Evolutionary conservation across 2,888 invertebrate genomes (phyloP).

Genomic region (Platerodrilus igneus): DNA sequence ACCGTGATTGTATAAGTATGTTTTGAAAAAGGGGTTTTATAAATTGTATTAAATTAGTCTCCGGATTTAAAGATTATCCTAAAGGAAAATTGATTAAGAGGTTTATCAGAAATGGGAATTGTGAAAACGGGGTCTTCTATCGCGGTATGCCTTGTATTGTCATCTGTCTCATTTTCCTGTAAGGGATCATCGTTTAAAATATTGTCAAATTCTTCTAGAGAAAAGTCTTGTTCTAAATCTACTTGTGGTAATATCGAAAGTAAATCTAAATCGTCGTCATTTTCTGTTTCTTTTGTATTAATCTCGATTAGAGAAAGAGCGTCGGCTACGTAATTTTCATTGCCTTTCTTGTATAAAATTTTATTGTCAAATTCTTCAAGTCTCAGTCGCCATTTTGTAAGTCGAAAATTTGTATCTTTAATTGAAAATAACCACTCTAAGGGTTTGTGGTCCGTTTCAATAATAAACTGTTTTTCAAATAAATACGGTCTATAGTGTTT

Average conservation of each 20-base stretch:
- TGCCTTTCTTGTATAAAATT: conserved; percentile 18
- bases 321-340: conserved; percentile 17
- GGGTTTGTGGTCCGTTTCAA: conserved; percentile 20
- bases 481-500: conserved; percentile 7
- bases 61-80: conserved; percentile 2
- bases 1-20: background rate
- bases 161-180: conserved; percentile 1
- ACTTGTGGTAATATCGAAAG: conserved; percentile 7
- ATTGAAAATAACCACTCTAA: conserved; percentile 12
- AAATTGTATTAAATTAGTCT: background rate
- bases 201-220: background rate
- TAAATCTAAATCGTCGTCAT: conserved; percentile 8
- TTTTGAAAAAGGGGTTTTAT: conserved; percentile 1
- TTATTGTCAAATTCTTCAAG: conserved; percentile 14
- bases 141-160: conserved; percentile 7
- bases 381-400: conserved; percentile 10
- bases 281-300: too few species aligned
- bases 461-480: conserved; percentile 11
- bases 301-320: conserved; percentile 16
- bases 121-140: conserved; percentile 9
- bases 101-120: conserved; percentile 12
- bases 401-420: conserved; percentile 10
- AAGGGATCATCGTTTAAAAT: background rate
- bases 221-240: conserved; percentile 3
- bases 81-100: conserved; percentile 3